Conservation (phyloP, 2,797 vertebrate species). For the Lacerta bilineata region DNA sequence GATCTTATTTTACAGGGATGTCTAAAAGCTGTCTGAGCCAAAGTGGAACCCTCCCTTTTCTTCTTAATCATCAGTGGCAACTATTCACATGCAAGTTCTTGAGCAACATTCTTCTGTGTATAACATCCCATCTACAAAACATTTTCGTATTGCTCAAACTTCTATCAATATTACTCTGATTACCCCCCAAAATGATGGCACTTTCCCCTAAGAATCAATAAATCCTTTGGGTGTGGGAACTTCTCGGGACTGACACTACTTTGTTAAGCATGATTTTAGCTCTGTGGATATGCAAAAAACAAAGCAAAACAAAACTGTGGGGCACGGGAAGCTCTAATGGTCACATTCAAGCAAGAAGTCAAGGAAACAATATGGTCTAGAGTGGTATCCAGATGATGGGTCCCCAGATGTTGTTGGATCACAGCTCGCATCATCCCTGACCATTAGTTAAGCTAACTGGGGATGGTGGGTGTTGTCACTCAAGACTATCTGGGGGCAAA, state of each 20-base stretch:
- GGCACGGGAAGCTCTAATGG: neutral
- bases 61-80: neutral
- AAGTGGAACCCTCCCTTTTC: neutral
- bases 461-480: neutral
- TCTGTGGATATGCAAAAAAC: neutral
- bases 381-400: too few species aligned
- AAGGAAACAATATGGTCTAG: neutral
- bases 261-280: neutral
- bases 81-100: too few species aligned
- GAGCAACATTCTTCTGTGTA: neutral
- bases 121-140: neutral
- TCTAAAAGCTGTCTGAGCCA: neutral
- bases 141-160: neutral
- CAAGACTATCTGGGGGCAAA: neutral
- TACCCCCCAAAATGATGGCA: neutral
- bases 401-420: too few species aligned
- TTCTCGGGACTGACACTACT: neutral
- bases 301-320: too few species aligned
- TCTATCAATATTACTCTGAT: neutral
- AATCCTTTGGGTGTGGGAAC: neutral
- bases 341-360: neutral
- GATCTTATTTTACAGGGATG: slow-evolving; percentile 7
- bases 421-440: neutral
- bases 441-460: neutral
- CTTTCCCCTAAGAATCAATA: neutral